These are phyloP conservation scores for Calidris pygmaea DNA, from an alignment of 2,113 vertebrate species.

Conservation along the genomic window DNA sequence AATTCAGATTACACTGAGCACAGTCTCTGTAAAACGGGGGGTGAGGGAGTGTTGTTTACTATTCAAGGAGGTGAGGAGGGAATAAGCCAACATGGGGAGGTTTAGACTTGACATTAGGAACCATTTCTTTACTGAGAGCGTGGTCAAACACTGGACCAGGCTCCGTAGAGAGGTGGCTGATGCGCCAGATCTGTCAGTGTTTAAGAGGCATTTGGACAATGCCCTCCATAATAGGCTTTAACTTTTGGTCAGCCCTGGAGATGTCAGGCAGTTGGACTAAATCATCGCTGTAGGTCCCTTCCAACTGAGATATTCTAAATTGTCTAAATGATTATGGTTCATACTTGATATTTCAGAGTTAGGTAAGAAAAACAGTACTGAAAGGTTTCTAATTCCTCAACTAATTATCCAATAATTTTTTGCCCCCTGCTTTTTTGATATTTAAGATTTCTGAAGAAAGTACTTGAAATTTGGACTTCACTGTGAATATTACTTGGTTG, in stretches of 20 bases:
- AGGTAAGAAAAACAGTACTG: background rate
- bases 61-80: background rate
- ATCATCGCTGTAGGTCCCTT: background rate
- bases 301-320: background rate
- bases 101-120: background rate
- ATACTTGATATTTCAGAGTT: background rate
- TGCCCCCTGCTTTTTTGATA: background rate
- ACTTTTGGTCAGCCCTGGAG: background rate
- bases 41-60: background rate
- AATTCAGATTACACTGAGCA: conserved; percentile 30
- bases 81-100: background rate
- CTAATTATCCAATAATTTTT: background rate
- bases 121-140: background rate
- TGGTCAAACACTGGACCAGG: background rate
- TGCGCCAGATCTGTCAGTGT: background rate
- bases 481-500: background rate
- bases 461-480: conserved; percentile 32
- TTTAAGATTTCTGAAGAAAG: conserved; percentile 40
- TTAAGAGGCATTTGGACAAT: background rate
- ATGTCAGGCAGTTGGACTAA: background rate
- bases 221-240: background rate
- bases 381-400: background rate
- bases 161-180: background rate
- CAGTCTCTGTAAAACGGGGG: conserved; percentile 24
- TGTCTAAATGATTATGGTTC: background rate